phyloP scores from a whole-genome alignment of 2,113 vertebrate genomes.

The Cyrtonyx montezumae region DNA sequence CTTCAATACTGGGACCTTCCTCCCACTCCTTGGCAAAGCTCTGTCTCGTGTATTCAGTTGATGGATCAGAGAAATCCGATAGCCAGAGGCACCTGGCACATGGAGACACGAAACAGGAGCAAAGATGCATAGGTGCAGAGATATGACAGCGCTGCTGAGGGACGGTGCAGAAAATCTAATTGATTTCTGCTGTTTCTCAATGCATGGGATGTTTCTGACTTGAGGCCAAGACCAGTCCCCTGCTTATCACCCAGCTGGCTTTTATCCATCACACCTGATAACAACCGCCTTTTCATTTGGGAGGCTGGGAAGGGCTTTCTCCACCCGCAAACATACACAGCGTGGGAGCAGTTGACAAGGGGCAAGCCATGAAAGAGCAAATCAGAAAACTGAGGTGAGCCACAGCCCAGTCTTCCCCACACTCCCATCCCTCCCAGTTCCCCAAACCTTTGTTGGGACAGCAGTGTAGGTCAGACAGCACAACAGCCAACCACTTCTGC shows the following conservation, averaged over 20 bases:
- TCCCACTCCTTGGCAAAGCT: neutral
- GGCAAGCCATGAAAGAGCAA: neutral
- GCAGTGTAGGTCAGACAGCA: neutral
- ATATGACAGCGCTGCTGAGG: neutral
- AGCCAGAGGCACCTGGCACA: neutral
- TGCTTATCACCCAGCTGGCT: too few species aligned
- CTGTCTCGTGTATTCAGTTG: neutral
- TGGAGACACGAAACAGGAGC: neutral
- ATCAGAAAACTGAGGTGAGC: neutral
- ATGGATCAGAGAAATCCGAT: neutral
- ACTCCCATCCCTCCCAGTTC: neutral
- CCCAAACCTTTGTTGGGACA: neutral
- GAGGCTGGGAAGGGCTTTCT: neutral
- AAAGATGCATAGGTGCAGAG: neutral
- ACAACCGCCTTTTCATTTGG: neutral
- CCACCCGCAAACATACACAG: neutral
- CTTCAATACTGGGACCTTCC: neutral
- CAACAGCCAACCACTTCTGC: neutral
- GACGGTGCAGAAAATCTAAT: neutral
- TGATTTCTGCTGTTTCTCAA: neutral
- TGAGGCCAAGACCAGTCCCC: neutral
- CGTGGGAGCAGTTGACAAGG: fast-evolving
- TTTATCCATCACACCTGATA: neutral
- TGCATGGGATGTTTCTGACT: fast-evolving
- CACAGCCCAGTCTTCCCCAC: neutral